These are phyloP conservation scores for Drosophila baimaii DNA, from an alignment of 1,140 invertebrate genomes.

Conservation along the genomic window DNA sequence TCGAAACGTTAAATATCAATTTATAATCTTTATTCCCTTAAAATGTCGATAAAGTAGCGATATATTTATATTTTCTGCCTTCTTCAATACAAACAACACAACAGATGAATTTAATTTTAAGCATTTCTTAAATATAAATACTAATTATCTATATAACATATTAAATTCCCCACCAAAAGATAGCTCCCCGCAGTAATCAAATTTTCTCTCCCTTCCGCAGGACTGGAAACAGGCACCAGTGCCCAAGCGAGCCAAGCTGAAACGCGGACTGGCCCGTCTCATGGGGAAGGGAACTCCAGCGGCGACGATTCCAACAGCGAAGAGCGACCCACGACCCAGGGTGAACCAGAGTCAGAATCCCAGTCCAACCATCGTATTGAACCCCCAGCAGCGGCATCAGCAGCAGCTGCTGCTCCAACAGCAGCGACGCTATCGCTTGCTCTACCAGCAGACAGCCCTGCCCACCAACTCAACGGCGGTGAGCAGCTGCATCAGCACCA, in stretches of 20 bases:
- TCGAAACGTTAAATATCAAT: background rate
- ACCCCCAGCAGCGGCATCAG: constrained; percentile 71
- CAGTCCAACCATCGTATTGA: constrained; percentile 37
- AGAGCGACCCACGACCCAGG: constrained; percentile 11
- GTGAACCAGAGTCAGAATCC: constrained; percentile 6
- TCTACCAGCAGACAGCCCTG: constrained; percentile 76
- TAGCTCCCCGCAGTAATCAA: constrained; percentile 4
- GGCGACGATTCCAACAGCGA: constrained; percentile 5
- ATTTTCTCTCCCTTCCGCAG: constrained; percentile 25
- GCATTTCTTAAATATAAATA: background rate
- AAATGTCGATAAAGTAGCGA: too few species aligned
- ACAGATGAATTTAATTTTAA: background rate
- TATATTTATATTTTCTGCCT: background rate
- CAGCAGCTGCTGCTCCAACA: constrained; percentile 65
- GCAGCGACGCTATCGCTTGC: constrained; percentile 70
- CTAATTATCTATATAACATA: background rate
- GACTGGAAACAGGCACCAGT: constrained; percentile 48
- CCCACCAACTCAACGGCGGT: constrained; percentile 58
- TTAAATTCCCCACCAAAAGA: background rate
- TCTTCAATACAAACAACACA: background rate
- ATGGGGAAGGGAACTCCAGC: constrained; percentile 57
- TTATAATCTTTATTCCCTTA: background rate
- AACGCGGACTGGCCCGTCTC: constrained; percentile 67
- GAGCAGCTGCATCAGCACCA: constrained; percentile 69
- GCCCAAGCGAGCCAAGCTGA: constrained; percentile 65